These are phyloP conservation scores for Stramonita haemastoma DNA, from an alignment of 2,888 invertebrate species.

Conservation along the genomic window DNA sequence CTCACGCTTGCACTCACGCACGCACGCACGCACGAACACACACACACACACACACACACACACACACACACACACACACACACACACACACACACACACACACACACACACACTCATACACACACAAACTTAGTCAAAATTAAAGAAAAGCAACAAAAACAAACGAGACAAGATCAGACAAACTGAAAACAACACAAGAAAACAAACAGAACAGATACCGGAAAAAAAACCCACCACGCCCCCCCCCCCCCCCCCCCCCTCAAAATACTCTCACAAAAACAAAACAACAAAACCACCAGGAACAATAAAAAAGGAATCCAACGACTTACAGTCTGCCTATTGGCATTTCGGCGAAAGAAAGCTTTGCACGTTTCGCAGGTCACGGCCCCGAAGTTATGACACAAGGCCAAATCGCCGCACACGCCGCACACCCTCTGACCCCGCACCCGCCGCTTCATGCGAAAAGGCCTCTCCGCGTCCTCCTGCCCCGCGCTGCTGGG, in stretches of 20 bases:
- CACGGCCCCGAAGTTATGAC: conserved; percentile 30
- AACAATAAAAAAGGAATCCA: too few species aligned
- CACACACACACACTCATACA: not conserved
- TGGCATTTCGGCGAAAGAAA: conserved; percentile 35
- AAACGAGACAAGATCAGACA: too few species aligned
- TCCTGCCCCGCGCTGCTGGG: not conserved
- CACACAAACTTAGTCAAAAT: too few species aligned
- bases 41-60: conserved; percentile 18
- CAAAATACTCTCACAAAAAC: too few species aligned
- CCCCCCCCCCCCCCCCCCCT: too few species aligned
- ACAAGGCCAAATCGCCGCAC: conserved; percentile 35
- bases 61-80: conserved; percentile 5
- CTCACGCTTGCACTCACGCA: not conserved
- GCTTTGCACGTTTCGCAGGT: conserved; percentile 38
- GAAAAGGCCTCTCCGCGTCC: not conserved
- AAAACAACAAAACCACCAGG: too few species aligned
- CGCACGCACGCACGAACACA: not conserved
- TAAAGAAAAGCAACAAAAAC: too few species aligned
- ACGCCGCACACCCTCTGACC: conserved; percentile 27
- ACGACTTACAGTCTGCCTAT: not conserved
- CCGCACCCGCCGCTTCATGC: conserved; percentile 14
- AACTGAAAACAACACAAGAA: too few species aligned
- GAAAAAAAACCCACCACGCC: too few species aligned
- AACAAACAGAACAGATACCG: too few species aligned
- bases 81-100: not conserved